These are phyloP conservation scores for Sebastes alutus DNA, from an alignment of 2,797 vertebrate genomes.

Conservation along the genomic window DNA sequence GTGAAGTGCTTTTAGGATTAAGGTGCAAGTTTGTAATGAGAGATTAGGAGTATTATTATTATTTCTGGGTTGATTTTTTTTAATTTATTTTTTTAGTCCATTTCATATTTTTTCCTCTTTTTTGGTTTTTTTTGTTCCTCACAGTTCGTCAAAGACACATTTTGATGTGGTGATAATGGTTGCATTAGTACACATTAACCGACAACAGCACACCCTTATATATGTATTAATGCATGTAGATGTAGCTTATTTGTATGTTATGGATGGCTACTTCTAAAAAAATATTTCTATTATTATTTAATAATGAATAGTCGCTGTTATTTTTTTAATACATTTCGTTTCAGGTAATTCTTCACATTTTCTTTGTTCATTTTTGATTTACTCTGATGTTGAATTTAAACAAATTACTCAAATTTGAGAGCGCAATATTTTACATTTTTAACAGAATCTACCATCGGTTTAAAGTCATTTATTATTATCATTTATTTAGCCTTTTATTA, in stretches of 20 bases:
- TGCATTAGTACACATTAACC: slow-evolving; percentile 27
- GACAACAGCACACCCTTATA: neutral
- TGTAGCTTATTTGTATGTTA: neutral
- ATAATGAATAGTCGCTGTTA: neutral
- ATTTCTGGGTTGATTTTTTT: neutral
- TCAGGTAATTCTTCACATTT: neutral
- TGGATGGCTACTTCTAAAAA: neutral
- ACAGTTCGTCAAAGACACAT: slow-evolving; percentile 10
- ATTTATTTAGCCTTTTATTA: neutral
- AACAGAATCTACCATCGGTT: neutral
- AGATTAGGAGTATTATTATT: neutral
- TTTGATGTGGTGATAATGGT: slow-evolving; percentile 43
- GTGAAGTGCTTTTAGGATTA: neutral
- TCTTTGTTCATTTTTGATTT: neutral
- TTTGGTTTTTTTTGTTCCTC: neutral
- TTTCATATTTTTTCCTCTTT: neutral
- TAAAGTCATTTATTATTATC: neutral
- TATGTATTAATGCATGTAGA: neutral
- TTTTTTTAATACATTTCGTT: neutral
- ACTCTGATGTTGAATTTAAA: neutral
- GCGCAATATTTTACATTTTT: neutral
- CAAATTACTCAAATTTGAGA: neutral
- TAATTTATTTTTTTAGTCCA: neutral
- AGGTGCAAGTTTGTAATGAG: neutral
- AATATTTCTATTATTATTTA: neutral